Conservation (phyloP, 2,888 invertebrate genomes). For the Homarus gammarus region DNA sequence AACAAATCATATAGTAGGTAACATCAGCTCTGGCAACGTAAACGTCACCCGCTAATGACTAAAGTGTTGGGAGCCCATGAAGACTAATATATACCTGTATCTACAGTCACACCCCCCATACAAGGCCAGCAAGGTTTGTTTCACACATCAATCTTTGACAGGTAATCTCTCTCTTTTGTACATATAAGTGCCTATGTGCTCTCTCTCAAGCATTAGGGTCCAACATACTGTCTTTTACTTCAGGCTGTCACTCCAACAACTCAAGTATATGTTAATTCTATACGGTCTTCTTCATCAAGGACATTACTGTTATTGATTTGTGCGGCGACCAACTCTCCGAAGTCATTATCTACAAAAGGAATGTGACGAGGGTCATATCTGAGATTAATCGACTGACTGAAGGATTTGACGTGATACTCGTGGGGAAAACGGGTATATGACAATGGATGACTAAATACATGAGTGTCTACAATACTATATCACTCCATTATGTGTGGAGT, state of each 20-base stretch:
- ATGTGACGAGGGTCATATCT: slow-evolving; percentile 44
- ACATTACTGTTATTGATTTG: slow-evolving; percentile 40
- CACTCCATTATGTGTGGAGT: not conserved
- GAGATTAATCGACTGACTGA: not conserved
- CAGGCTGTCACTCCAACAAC: slow-evolving; percentile 12
- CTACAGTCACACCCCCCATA: not conserved
- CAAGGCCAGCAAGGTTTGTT: slow-evolving; percentile 9
- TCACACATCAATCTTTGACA: not conserved
- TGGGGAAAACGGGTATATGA: slow-evolving; percentile 23
- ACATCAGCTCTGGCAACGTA: not conserved
- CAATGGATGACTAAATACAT: slow-evolving; percentile 26
- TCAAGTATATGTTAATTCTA: not conserved
- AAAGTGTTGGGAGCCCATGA: slow-evolving; percentile 6
- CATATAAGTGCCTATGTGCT: not conserved
- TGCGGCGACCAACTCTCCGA: slow-evolving; percentile 52
- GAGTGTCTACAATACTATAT: slow-evolving; percentile 18
- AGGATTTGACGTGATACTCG: slow-evolving; percentile 6
- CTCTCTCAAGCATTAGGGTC: not conserved
- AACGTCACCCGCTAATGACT: not conserved
- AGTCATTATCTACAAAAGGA: slow-evolving; percentile 57
- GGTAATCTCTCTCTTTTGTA: slow-evolving; percentile 11
- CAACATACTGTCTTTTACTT: not conserved
- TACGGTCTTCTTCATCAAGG: slow-evolving; percentile 1
- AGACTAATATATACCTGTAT: not conserved
- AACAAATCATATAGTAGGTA: not conserved